These are phyloP conservation scores for Alfaro cultratus DNA, from an alignment of 2,797 vertebrate species.

Conservation along the genomic window DNA sequence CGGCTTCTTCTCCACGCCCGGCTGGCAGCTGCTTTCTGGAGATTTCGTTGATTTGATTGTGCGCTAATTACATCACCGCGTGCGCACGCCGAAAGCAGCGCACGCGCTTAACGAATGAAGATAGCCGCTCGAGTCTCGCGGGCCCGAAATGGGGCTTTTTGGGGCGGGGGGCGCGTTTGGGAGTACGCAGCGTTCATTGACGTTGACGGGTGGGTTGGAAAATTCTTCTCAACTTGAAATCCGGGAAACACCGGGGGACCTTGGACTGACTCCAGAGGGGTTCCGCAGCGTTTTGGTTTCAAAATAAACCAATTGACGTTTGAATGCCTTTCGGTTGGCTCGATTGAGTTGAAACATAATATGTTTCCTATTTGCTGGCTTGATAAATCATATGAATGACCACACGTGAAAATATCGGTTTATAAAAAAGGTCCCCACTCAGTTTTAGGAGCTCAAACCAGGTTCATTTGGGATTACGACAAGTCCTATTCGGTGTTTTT, in stretches of 20 bases:
- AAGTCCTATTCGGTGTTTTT: background rate
- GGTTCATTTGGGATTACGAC: background rate
- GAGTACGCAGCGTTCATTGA: background rate
- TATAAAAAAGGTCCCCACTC: background rate
- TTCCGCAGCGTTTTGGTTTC: constrained; percentile 19
- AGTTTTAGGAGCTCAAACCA: background rate
- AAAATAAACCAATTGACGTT: background rate
- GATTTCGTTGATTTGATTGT: constrained; percentile 60
- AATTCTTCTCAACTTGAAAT: constrained; percentile 25
- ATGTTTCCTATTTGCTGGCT: background rate
- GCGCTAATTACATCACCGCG: constrained; percentile 5
- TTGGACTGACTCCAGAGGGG: constrained; percentile 16
- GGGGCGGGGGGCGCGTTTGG: background rate
- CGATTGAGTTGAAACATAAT: background rate
- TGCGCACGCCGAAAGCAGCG: constrained; percentile 4
- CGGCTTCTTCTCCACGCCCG: constrained; percentile 17
- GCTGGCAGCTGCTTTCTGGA: constrained; percentile 12
- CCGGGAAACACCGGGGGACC: constrained; percentile 26
- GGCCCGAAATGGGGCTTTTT: constrained; percentile 25
- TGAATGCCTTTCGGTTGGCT: background rate
- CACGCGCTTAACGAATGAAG: constrained; percentile 52
- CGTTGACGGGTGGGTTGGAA: constrained; percentile 12
- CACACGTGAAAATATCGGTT: background rate
- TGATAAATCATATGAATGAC: background rate
- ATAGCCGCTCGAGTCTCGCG: background rate